Evolutionary conservation across 2,888 invertebrate genomes (phyloP).

Genomic region (Trachelus troglodyta): DNA sequence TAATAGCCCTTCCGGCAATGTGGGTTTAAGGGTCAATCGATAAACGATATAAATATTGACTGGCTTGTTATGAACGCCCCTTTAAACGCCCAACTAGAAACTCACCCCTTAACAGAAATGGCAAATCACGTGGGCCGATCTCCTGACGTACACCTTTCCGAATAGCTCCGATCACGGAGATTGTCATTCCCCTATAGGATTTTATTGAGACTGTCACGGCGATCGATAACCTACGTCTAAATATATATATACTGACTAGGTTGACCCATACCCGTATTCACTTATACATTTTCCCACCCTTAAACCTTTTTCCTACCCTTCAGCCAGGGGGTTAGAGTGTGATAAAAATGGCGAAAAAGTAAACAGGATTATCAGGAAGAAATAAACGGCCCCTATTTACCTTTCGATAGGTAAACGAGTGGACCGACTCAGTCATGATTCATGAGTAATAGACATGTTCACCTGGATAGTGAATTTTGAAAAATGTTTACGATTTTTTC

Average conservation of each 20-base stretch:
- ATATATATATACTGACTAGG: background rate
- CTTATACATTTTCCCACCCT: too few relatives aligned
- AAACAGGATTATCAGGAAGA: background rate
- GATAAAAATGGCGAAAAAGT: background rate
- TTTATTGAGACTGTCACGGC: background rate
- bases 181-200: background rate
- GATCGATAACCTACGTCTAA: background rate
- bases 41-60: constrained; percentile 34
- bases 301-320: background rate
- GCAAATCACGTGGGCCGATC: constrained; percentile 28
- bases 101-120: constrained; percentile 14
- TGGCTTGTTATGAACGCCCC: constrained; percentile 26
- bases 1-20: constrained; percentile 14
- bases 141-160: background rate
- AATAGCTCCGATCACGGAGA: background rate
- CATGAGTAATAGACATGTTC: too few relatives aligned
- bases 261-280: too few relatives aligned
- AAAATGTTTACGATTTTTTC: background rate
- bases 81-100: constrained; percentile 3
- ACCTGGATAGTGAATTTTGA: background rate
- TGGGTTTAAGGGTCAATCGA: constrained; percentile 35
- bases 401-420: background rate
- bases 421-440: background rate
- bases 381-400: background rate
- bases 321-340: background rate